Conservation (phyloP, 2,888 invertebrate species). For the Scaptomyza caliginosa region DNA sequence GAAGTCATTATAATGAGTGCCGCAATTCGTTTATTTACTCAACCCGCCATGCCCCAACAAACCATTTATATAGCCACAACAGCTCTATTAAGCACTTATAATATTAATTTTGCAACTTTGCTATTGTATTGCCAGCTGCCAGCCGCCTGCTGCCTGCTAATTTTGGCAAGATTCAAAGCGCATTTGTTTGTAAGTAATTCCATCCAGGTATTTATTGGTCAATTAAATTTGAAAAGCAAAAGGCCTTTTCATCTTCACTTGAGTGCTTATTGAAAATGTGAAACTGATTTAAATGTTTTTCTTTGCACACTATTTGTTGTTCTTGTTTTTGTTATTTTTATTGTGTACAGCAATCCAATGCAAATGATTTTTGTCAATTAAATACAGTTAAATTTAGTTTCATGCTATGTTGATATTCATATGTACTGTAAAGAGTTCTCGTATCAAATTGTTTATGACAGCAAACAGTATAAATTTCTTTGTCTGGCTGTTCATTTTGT, state of each 20-base stretch:
- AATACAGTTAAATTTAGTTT: constrained; percentile 10
- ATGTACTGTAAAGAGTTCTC: background rate
- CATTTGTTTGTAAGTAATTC: constrained; percentile 33
- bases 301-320: constrained; percentile 45
- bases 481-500: background rate
- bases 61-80: background rate
- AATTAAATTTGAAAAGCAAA: constrained; percentile 56
- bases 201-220: constrained; percentile 66
- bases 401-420: too few species aligned
- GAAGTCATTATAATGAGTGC: constrained; percentile 70
- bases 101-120: constrained; percentile 65
- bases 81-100: constrained; percentile 25
- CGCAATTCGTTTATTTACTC: constrained; percentile 23
- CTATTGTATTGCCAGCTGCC: constrained; percentile 1
- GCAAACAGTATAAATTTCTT: background rate
- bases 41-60: background rate
- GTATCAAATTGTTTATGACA: background rate
- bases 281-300: constrained; percentile 68
- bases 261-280: constrained; percentile 50
- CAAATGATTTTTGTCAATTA: constrained; percentile 16
- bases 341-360: constrained; percentile 13
- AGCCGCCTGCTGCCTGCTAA: background rate
- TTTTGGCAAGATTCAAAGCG: constrained; percentile 7
- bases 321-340: constrained; percentile 22
- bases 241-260: constrained; percentile 47